Percentiles rank a stretch among this genome's conserved stretches.
phyloP scores from a whole-genome alignment of 2,797 vertebrate genomes.

The Chelon auratus region DNA sequence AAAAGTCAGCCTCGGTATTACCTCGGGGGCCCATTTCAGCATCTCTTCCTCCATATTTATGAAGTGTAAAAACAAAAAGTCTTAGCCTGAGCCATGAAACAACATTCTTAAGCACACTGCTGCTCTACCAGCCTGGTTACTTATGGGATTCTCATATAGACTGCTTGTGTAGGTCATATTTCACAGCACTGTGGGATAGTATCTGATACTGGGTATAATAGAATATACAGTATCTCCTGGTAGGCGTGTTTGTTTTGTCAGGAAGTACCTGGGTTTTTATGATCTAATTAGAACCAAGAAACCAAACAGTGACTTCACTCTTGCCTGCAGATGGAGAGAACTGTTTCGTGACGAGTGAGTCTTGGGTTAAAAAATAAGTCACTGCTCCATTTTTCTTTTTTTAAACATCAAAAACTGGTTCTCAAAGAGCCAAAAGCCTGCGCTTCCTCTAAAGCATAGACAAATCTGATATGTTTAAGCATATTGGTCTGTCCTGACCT shows the following conservation, averaged over 20 bases:
- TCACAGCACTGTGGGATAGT: constrained; percentile 22
- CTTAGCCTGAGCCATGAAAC: constrained; percentile 31
- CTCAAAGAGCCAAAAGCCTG: too few species aligned
- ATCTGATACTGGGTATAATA: constrained; percentile 11
- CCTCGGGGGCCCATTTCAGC: constrained; percentile 26
- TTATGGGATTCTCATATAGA: constrained; percentile 25
- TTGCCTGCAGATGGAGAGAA: too few species aligned
- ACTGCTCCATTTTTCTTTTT: too few species aligned
- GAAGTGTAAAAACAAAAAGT: constrained; percentile 42
- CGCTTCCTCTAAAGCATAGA: too few species aligned
- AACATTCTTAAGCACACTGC: constrained; percentile 28
- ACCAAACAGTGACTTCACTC: too few species aligned
- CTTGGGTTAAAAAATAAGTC: too few species aligned
- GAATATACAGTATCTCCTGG: constrained; percentile 6
- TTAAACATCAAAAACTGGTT: too few species aligned
- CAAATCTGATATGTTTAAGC: too few species aligned
- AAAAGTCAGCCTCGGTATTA: constrained; percentile 17
- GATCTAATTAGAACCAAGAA: background rate
- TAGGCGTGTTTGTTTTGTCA: constrained; percentile 21
- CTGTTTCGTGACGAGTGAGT: too few species aligned
- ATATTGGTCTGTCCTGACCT: too few species aligned
- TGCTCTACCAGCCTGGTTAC: constrained; percentile 7
- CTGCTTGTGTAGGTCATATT: constrained; percentile 15
- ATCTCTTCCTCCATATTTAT: constrained; percentile 57
- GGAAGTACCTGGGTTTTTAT: background rate